A percentile compares a stretch with the other conserved stretches of the same genome.
Conservation (phyloP, 1,140 invertebrate species). For the Drosophila ohnishii region DNA sequence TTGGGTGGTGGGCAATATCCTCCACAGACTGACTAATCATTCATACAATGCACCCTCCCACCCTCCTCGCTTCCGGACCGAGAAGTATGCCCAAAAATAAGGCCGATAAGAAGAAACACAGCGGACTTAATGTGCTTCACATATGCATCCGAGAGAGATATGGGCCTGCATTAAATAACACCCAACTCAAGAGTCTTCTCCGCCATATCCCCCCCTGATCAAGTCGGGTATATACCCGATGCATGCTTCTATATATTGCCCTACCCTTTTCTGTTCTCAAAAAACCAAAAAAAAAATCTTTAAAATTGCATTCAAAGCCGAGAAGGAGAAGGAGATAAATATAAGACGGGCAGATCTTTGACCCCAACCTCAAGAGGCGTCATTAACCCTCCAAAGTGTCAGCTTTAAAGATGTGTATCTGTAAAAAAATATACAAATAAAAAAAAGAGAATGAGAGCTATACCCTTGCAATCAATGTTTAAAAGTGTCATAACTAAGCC, state of each 20-base stretch:
- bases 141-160: conserved; percentile 17
- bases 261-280: conserved; percentile 14
- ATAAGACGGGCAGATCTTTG: conserved; percentile 9
- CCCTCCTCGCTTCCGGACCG: neutral
- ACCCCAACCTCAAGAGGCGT: conserved; percentile 21
- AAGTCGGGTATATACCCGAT: conserved; percentile 11
- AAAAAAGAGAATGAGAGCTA: no score
- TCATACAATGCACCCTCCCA: neutral
- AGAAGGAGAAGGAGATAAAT: neutral
- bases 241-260: neutral
- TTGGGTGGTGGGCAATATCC: neutral
- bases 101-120: conserved; percentile 20
- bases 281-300: conserved; percentile 23
- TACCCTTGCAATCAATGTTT: no score
- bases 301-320: conserved; percentile 32
- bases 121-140: conserved; percentile 25
- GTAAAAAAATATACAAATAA: neutral
- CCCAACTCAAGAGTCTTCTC: conserved; percentile 27
- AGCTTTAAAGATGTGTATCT: conserved; percentile 15
- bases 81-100: conserved; percentile 21
- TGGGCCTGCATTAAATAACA: conserved; percentile 25
- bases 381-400: conserved; percentile 25
- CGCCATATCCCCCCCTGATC: conserved; percentile 20
- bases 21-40: conserved; percentile 7
- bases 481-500: no score